These are phyloP conservation scores for Coecobrya sp. DNA, from an alignment of 2,888 invertebrate species.

Conservation along the genomic window DNA sequence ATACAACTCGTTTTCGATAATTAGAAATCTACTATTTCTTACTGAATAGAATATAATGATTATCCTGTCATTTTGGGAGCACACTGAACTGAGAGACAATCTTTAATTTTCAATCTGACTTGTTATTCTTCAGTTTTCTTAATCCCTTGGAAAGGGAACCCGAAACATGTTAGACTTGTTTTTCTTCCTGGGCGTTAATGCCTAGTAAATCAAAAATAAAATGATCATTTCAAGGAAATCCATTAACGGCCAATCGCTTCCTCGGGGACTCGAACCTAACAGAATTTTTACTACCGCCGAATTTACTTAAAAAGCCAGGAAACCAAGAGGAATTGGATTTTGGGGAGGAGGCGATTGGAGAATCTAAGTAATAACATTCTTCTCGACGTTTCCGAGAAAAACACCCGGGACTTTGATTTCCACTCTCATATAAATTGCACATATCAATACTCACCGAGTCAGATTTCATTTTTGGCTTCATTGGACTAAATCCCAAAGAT, in stretches of 20 bases:
- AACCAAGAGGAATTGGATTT: slow-evolving; percentile 61
- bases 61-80: slow-evolving; percentile 46
- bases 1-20: not conserved
- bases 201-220: slow-evolving; percentile 77
- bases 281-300: slow-evolving; percentile 62
- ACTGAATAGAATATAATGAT: slow-evolving; percentile 59
- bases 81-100: slow-evolving; percentile 33
- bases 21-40: not conserved
- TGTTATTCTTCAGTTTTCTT: slow-evolving; percentile 55
- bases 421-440: slow-evolving; percentile 66
- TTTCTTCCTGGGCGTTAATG: slow-evolving; percentile 74
- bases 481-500: slow-evolving; percentile 74
- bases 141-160: slow-evolving; percentile 68
- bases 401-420: slow-evolving; percentile 70
- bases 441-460: slow-evolving; percentile 83
- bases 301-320: slow-evolving; percentile 64
- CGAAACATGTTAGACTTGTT: slow-evolving; percentile 66
- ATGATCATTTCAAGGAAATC: slow-evolving; percentile 50
- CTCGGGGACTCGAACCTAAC: slow-evolving; percentile 67
- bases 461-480: slow-evolving; percentile 80
- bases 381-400: slow-evolving; percentile 72
- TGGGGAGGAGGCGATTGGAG: slow-evolving; percentile 67
- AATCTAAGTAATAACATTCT: slow-evolving; percentile 55
- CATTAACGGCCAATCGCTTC: slow-evolving; percentile 50
- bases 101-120: not conserved